Base-by-base conservation (phyloP, 2,888 invertebrate genomes). In the Xestia xanthographa region DNA sequence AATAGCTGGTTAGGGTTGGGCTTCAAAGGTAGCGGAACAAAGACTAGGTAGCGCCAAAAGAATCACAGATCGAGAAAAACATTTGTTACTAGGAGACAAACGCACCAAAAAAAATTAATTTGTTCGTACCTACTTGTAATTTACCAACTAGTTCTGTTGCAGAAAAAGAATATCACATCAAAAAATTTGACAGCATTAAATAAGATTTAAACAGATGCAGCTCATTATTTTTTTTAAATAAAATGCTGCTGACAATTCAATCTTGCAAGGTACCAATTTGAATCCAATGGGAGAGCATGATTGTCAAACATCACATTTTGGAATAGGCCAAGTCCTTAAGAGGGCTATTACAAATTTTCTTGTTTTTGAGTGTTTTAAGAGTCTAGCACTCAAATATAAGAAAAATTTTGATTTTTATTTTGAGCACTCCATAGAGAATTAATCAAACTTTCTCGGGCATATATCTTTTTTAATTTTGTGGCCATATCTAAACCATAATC, bases 1-100 rank as follows among this genome's bases (percentile, higher is more conserved):
- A 86, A 86, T 87, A 87, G 80, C 75, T 74, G 79, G 77, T 76
- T 65, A 72, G 41, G 45, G 83, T 84, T 82, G 83, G 74, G 87
- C 87, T 66, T 68, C 26, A n/a, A 75, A 77, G 34, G 11, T 14
- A 62, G 85, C 87, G 84, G 34, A 1, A 20, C 34, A 43, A 63
- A 45, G 9, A 66, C n/a, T 12, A 38, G 29, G 14, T n/a, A 4
- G 45, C 43, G 26, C 2, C 14, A 26, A 0, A 20, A 75, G 14
- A 38, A 5, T 9, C 14, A 9, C 29, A 20, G 1, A 62, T 45
- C n/a, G 11, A 20, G 2, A 56, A 45, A 45, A 43, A 3, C 6
- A 38, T 38, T 50, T 20, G 26, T 70, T 20, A 45, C 12, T 26
- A 12, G 38, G 41, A 41, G 12, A 69, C 8, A 4, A 0, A 50